phyloP scores from a whole-genome alignment of 2,888 invertebrate species.

The Perizoma flavofasciatum region DNA sequence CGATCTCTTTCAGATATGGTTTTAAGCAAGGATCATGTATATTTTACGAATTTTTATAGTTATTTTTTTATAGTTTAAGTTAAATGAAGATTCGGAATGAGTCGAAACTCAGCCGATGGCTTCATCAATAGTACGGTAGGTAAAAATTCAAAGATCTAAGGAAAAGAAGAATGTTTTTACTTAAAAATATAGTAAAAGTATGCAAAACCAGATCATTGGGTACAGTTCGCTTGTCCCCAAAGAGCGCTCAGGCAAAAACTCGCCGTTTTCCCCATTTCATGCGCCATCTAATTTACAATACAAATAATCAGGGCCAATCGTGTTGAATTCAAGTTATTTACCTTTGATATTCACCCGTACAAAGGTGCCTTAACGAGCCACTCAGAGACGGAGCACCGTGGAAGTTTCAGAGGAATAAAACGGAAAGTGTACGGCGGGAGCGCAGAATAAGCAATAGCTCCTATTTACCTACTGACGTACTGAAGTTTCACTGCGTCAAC shows the following conservation, averaged over 20 bases:
- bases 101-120: no score
- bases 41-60: no score
- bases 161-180: no score
- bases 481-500: slow-evolving; percentile 1
- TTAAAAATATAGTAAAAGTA: slow-evolving; percentile 2
- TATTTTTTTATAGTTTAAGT: no score
- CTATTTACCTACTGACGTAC: not conserved
- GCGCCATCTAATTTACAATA: slow-evolving; percentile 61
- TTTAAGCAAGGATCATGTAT: no score
- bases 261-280: slow-evolving; percentile 38
- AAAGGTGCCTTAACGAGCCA: slow-evolving; percentile 68
- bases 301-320: slow-evolving; percentile 65
- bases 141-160: no score
- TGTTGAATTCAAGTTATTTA: slow-evolving; percentile 60
- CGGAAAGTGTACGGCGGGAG: slow-evolving; percentile 47
- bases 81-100: no score
- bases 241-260: slow-evolving; percentile 28
- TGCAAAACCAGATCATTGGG: slow-evolving; percentile 15
- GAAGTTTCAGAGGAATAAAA: slow-evolving; percentile 56
- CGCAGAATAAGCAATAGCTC: slow-evolving; percentile 7
- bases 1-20: no score
- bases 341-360: slow-evolving; percentile 56
- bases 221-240: slow-evolving; percentile 31
- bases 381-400: slow-evolving; percentile 55
- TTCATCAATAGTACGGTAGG: no score